Percentiles rank a stretch among this genome's conserved stretches.
phyloP scores from a whole-genome alignment of 2,888 invertebrate genomes.

The Mamestra brassicae region DNA sequence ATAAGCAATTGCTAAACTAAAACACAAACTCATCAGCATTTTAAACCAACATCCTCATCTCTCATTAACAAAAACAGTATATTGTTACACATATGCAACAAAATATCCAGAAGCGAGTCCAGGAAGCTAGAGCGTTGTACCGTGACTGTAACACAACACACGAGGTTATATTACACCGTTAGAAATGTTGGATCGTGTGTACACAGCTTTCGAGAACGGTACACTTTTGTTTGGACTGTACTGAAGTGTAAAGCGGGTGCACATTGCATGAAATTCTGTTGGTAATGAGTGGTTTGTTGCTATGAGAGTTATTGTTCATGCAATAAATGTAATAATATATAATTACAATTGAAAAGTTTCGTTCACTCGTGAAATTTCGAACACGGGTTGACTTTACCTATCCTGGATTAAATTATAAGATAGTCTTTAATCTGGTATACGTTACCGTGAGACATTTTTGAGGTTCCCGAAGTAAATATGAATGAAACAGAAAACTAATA shows the following conservation, averaged over 20 bases:
- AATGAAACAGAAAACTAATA: too few species aligned
- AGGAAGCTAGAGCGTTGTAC: conserved; percentile 57
- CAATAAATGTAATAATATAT: too few species aligned
- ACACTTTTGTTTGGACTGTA: conserved; percentile 47
- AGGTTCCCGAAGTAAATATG: too few species aligned
- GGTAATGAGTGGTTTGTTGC: conserved; percentile 20
- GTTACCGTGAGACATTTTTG: too few species aligned
- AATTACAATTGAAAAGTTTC: too few species aligned
- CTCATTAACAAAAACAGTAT: conserved; percentile 4
- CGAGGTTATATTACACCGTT: conserved; percentile 59
- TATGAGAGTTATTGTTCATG: neutral
- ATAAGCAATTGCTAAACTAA: too few species aligned
- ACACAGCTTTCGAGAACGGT: conserved; percentile 60
- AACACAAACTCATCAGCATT: neutral
- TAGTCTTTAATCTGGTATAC: too few species aligned
- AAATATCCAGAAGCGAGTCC: conserved; percentile 54
- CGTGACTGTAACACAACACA: conserved; percentile 64
- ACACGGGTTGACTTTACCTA: too few species aligned
- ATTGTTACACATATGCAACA: conserved; percentile 48
- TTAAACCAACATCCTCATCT: neutral
- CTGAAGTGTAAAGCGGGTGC: conserved; percentile 44
- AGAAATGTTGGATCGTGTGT: conserved; percentile 57
- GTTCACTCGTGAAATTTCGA: too few species aligned
- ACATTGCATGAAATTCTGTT: conserved; percentile 25
- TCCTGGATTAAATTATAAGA: too few species aligned